Evolutionary conservation across 2,113 vertebrate genomes (phyloP).

Genomic region (Limnothrissa miodon): DNA sequence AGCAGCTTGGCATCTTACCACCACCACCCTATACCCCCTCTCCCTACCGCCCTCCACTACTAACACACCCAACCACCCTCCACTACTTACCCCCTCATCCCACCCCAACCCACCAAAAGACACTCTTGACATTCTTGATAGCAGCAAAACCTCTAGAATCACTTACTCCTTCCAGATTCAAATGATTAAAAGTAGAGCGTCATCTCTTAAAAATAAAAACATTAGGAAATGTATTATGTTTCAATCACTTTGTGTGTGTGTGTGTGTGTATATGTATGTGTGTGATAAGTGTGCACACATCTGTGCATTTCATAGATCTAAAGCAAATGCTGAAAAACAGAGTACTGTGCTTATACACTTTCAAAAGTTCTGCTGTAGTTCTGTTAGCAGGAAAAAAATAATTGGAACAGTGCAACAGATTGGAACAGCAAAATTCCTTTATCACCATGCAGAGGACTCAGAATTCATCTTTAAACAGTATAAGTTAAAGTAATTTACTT

Average conservation of each 20-base stretch:
- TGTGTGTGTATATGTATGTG: background rate
- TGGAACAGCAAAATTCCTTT: conserved; percentile 29
- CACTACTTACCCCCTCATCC: background rate
- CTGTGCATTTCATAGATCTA: background rate
- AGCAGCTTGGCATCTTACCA: conserved; percentile 7
- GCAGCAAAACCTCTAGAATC: conserved; percentile 70
- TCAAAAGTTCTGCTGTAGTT: background rate
- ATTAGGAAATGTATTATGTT: conserved; percentile 44
- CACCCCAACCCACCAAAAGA: background rate
- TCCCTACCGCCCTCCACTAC: background rate
- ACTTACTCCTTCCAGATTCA: conserved; percentile 55
- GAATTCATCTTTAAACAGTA: conserved; percentile 70
- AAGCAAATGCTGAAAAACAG: background rate
- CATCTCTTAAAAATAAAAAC: conserved; percentile 66
- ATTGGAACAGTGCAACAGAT: background rate
- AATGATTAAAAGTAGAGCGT: conserved; percentile 62
- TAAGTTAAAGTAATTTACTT: conserved; percentile 76
- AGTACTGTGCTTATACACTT: background rate
- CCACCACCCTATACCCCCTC: background rate
- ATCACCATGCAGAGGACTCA: conserved; percentile 56
- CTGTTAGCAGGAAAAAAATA: conserved; percentile 3
- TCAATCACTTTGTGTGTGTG: background rate
- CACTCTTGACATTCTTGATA: background rate
- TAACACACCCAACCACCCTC: background rate
- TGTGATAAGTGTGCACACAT: no score